Base-by-base conservation (phyloP, 2,888 invertebrate genomes). In the Agrotis ipsilon region DNA sequence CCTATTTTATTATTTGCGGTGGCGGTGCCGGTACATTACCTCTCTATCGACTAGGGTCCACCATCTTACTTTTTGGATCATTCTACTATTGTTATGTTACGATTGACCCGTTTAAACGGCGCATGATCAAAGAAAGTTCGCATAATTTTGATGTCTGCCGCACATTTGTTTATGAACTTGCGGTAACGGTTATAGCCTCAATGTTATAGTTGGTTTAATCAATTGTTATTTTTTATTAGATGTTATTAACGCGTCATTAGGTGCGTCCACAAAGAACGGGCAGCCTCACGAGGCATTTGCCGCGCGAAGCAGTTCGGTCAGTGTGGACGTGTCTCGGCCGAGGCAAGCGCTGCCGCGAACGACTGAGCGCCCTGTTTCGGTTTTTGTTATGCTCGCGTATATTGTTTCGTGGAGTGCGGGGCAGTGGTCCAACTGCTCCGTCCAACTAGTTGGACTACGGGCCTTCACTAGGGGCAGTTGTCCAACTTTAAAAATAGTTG, bases 11-110 rank as follows among this genome's bases (percentile, higher is more conserved):
- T 86, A 84, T 86, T 87, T 81, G 86, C 78, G 81, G 83, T 80
- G 51, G 66, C 71, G 63, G 80, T 69, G 81, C 46, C 86, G 89
- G 78, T 75, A 86, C 89, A 87, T 90, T 90, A 86, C 84, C 71
- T 84, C 82, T 85, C 83, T 83, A 84, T 78, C 79, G 69, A 72
- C 67, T 62, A 39, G 65, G 60, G 72, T 60, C 75, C 51, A 49
- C 81, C 83, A 68, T 86, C 83, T 86, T 87, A 88, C 82, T 85
- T 87, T 87, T 89, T 83, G 82, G 78, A 69, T 80, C 79, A 83
- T 82, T 78, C 75, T 62, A 68, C 82, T 75, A 80, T 79, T 83
- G 82, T 82, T 75, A 78, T 76, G 78, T 85, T 79, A 83, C 80
- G 80, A 81, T 75, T 75, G 80, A 66, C 52, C 61, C 52, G 63